A percentile compares a stretch with the other conserved stretches of the same genome.
Conservation (phyloP, 2,888 invertebrate genomes). For the Steinernema carpocapsae region DNA sequence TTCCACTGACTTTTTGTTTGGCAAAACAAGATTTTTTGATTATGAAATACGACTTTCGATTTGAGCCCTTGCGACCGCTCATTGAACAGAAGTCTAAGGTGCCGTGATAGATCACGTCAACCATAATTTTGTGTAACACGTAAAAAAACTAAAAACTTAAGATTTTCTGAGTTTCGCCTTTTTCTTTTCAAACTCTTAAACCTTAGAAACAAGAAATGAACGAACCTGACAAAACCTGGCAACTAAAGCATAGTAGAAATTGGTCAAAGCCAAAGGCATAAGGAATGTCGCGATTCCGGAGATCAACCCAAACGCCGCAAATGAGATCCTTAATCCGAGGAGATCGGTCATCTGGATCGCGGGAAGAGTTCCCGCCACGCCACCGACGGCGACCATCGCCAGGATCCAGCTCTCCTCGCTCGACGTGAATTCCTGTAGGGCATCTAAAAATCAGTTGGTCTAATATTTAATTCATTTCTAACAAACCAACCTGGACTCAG, state of each 20-base stretch:
- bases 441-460: background rate
- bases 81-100: too few relatives aligned
- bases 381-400: constrained; percentile 16
- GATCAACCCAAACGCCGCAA: background rate
- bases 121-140: too few relatives aligned
- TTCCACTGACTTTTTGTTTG: too few relatives aligned
- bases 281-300: constrained; percentile 2
- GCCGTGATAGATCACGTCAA: too few relatives aligned
- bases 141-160: background rate
- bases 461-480: background rate
- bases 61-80: too few relatives aligned
- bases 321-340: constrained; percentile 21
- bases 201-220: background rate
- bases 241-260: constrained; percentile 8
- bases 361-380: constrained; percentile 18
- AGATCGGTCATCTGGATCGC: constrained; percentile 24
- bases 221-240: background rate
- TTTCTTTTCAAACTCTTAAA: background rate
- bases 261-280: constrained; percentile 8
- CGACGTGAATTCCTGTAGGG: constrained; percentile 2
- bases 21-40: too few relatives aligned
- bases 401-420: constrained; percentile 17
- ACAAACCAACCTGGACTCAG: background rate
- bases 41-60: too few relatives aligned
- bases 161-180: background rate